A percentile compares a stretch with the other conserved stretches of the same genome.
phyloP scores from a whole-genome alignment of 2,113 vertebrate genomes.

The Ochotona princeps region DNA sequence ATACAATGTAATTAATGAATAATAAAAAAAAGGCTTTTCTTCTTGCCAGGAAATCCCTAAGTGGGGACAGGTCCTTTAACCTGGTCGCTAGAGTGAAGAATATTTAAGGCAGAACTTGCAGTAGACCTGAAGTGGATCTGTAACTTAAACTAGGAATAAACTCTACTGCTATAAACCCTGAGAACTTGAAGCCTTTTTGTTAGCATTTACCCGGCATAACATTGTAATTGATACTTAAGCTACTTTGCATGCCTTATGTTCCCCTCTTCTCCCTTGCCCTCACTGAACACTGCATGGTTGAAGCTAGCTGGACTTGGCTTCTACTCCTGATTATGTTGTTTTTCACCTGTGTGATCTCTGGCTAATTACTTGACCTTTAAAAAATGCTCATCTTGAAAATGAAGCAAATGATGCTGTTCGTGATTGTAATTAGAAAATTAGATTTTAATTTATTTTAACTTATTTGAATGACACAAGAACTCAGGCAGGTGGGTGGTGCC shows the following conservation, averaged over 20 bases:
- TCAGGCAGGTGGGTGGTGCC: too few relatives aligned
- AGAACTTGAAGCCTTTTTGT: not conserved
- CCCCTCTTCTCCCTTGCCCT: not conserved
- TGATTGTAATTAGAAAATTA: not conserved
- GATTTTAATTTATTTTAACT: too few relatives aligned
- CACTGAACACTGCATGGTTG: not conserved
- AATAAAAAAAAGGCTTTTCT: not conserved
- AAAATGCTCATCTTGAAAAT: slow-evolving; percentile 20
- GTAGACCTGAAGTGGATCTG: not conserved
- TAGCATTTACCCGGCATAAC: not conserved
- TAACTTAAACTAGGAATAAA: not conserved
- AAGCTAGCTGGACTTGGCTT: not conserved
- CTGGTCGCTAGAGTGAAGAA: not conserved
- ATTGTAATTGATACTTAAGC: not conserved
- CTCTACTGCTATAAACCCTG: not conserved
- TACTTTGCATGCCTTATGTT: not conserved
- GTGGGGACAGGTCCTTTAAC: not conserved
- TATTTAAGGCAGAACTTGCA: not conserved
- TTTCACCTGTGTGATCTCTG: slow-evolving; percentile 37
- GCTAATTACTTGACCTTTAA: slow-evolving; percentile 15
- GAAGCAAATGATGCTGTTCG: not conserved
- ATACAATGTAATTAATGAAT: too few relatives aligned
- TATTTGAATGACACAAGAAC: too few relatives aligned
- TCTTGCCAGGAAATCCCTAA: not conserved
- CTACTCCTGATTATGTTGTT: not conserved